Evolutionary conservation across 2,888 invertebrate species (phyloP).

Genomic region (Oegoconia quadripuncta): DNA sequence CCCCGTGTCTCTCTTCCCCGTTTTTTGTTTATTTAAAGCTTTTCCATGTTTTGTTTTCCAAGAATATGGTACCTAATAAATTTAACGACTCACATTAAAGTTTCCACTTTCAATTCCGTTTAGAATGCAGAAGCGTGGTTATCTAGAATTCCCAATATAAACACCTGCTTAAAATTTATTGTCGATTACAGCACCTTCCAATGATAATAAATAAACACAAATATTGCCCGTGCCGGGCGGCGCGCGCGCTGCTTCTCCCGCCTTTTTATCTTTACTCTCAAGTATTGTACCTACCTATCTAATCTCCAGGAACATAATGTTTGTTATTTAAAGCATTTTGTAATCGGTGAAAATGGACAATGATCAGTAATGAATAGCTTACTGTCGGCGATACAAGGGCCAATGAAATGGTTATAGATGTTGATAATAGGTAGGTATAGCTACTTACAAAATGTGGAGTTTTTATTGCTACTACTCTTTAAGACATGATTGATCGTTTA

Average conservation of each 20-base stretch:
- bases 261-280: constrained; percentile 20
- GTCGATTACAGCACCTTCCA: constrained; percentile 30
- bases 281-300: constrained; percentile 15
- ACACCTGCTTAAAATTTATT: constrained; percentile 44
- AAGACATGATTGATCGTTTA: no score
- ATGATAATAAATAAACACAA: constrained; percentile 40
- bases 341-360: constrained; percentile 20
- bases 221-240: constrained; percentile 18
- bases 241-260: constrained; percentile 11
- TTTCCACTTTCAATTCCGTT: constrained; percentile 28
- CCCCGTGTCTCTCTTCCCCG: background rate
- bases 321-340: constrained; percentile 27
- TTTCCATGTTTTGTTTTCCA: no score
- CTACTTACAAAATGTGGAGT: background rate
- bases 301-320: constrained; percentile 22
- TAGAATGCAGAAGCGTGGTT: constrained; percentile 14
- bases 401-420: background rate
- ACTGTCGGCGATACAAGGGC: no score
- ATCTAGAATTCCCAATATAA: constrained; percentile 31
- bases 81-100: constrained; percentile 18
- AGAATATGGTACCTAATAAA: no score
- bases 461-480: no score
- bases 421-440: background rate
- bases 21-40: no score
- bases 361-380: constrained; percentile 5